Percentiles rank a stretch among this genome's conserved stretches.
Evolutionary conservation across 2,797 vertebrate genomes (phyloP).

Genomic region (Sphenodon punctatus): DNA sequence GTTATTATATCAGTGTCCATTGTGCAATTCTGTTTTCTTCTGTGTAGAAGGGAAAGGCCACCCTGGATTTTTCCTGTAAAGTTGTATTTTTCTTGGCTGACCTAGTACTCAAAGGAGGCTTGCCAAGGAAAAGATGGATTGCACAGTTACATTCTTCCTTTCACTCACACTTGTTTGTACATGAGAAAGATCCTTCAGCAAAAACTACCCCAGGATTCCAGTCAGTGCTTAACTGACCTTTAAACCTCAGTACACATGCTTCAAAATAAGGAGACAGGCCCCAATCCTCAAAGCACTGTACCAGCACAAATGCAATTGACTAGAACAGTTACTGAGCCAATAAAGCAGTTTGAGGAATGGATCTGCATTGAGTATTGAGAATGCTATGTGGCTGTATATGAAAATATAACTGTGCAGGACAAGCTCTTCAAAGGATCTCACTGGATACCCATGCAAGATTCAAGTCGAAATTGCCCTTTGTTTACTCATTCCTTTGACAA

Average conservation of each 20-base stretch:
- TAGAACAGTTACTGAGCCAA: no score
- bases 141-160: not conserved
- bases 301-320: no score
- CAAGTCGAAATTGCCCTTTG: not conserved
- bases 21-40: slow-evolving; percentile 44
- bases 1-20: not conserved
- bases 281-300: no score
- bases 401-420: not conserved
- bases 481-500: not conserved
- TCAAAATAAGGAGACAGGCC: not conserved
- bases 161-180: not conserved
- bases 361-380: not conserved
- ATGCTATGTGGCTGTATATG: not conserved
- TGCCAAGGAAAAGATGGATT: not conserved
- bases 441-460: not conserved
- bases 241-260: not conserved
- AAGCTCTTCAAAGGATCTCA: no score
- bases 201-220: not conserved
- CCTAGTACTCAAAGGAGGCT: not conserved
- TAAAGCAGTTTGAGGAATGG: no score
- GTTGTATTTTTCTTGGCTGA: slow-evolving; percentile 31
- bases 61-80: slow-evolving; percentile 47
- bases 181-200: not conserved
- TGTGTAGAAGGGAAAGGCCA: slow-evolving; percentile 21
- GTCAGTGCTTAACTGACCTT: not conserved